Evolutionary conservation across 2,888 invertebrate genomes (phyloP), one percentile per base, ranked within the genome.

Genomic region (Diplazon laetatorius): DNA sequence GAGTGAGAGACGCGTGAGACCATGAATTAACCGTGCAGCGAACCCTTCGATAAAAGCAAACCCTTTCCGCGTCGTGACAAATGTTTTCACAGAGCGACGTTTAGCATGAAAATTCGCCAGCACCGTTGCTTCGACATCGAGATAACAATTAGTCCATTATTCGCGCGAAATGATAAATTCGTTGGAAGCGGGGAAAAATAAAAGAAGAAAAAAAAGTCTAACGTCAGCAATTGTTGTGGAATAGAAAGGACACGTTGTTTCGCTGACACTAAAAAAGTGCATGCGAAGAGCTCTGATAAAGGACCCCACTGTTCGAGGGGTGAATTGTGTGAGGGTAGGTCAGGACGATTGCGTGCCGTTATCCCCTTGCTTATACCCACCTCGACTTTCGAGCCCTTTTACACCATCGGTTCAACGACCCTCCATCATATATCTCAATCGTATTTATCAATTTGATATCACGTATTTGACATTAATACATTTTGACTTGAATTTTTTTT

Each of bases 301-400:
- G 30, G 73, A 77, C 63, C n/a, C 62, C 12, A 69, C 39, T 59
- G 77, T 35, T 69, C 35, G 50, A n/a, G n/a, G 57, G 69, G 77
- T 5, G 72, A 68, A 42, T 57, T 73, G 9, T 5, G 35, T 59
- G 35, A 63, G 73, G 77, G 63, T 69, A 77, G 77, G 77, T 77
- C 77, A 77, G 57, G 48, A 30, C 52, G 20, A 57, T 68, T 30
- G 48, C 42, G 73, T 42, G 55, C 57, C 44, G 20, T 44, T 55
- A 20, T 62, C 18, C 39, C 50, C 30, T 66, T 37, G 30, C 20
- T 2, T 63, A n/a, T 25, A 12, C 46, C 37, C n/a, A 50, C 50
- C 65, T n/a, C n/a, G 50, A 1, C 18, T 9, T 14, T 18, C 10
- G 25, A 8, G 22, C 16, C 35, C 12, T 65, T 16, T n/a, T 14